Percentiles rank a stretch among this genome's conserved stretches.
These are phyloP conservation scores for Onychomys leucogaster DNA, from an alignment of 2,797 vertebrate species.

Conservation along the genomic window DNA sequence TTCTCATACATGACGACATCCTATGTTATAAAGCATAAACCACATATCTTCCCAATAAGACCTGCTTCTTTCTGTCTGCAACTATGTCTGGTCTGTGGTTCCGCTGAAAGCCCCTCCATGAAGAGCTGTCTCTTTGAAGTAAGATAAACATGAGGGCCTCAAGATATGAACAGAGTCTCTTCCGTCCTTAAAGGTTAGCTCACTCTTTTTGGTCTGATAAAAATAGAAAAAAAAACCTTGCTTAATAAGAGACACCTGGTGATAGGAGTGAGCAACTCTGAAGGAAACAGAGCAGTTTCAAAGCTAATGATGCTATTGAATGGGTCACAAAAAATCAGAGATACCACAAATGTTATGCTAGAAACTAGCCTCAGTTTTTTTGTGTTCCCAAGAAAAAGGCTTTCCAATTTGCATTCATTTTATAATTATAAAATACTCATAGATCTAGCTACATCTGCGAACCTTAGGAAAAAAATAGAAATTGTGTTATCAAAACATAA, in stretches of 20 bases:
- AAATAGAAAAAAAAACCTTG: background rate
- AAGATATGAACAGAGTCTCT: background rate
- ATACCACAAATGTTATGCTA: background rate
- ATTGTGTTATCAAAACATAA: background rate
- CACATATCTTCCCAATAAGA: background rate
- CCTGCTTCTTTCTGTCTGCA: background rate
- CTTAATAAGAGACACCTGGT: background rate
- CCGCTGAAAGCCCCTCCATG: background rate
- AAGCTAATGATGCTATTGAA: conserved; percentile 11
- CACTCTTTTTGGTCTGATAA: background rate
- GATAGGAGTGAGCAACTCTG: background rate
- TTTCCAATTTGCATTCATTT: conserved; percentile 1
- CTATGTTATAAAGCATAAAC: background rate
- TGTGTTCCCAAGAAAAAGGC: background rate
- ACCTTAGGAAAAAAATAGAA: background rate
- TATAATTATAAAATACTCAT: background rate
- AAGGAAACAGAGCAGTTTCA: background rate
- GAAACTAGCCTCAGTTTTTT: background rate
- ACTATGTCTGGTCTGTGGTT: background rate
- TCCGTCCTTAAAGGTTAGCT: background rate
- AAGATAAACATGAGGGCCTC: background rate
- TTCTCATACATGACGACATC: background rate
- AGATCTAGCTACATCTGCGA: background rate
- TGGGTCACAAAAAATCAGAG: background rate
- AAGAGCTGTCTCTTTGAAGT: background rate